These are phyloP conservation scores for Poeciliopsis paucimaculata DNA, from an alignment of 2,797 vertebrate genomes.

Conservation along the genomic window DNA sequence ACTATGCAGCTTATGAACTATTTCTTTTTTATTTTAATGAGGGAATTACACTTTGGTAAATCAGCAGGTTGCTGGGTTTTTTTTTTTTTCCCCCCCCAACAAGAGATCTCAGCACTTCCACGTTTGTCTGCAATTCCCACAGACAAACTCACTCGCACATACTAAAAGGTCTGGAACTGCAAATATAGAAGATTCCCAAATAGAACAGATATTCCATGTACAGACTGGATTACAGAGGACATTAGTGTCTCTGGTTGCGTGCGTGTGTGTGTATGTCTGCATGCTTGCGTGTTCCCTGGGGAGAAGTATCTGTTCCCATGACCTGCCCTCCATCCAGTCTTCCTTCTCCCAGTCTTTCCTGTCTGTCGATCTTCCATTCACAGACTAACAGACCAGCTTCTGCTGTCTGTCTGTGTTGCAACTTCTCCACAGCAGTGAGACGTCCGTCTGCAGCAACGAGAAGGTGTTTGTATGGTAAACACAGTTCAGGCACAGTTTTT, in stretches of 20 bases:
- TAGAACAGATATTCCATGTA: slow-evolving; percentile 64
- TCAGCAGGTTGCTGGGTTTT: slow-evolving; percentile 25
- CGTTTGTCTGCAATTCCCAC: slow-evolving; percentile 72
- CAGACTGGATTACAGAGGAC: slow-evolving; percentile 56
- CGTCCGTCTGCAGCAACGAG: slow-evolving; percentile 1
- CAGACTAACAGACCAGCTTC: slow-evolving; percentile 45
- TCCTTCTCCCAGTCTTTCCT: slow-evolving; percentile 49
- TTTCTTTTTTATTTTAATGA: slow-evolving; percentile 9
- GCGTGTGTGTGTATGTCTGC: slow-evolving; percentile 45
- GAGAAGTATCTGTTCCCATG: slow-evolving; percentile 74
- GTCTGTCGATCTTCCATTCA: slow-evolving; percentile 52
- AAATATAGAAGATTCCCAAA: slow-evolving; percentile 73
- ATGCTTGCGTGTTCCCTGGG: slow-evolving; percentile 64
- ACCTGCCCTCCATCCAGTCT: slow-evolving; percentile 68
- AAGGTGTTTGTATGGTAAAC: neutral
- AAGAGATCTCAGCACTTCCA: slow-evolving; percentile 40
- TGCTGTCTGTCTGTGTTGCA: slow-evolving; percentile 32
- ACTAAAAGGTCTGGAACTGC: slow-evolving; percentile 57
- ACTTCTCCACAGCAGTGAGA: neutral
- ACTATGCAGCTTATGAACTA: slow-evolving; percentile 1
- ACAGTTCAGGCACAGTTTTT: neutral
- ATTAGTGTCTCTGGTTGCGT: slow-evolving; percentile 41
- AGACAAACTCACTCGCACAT: slow-evolving; percentile 47
- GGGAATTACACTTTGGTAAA: slow-evolving; percentile 48
- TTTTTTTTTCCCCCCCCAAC: slow-evolving; percentile 56